Evolutionary conservation across 30 jellyfish, hydroid and myxozoan genomes (phyloP).

Genomic region (Aurelia sp.): DNA sequence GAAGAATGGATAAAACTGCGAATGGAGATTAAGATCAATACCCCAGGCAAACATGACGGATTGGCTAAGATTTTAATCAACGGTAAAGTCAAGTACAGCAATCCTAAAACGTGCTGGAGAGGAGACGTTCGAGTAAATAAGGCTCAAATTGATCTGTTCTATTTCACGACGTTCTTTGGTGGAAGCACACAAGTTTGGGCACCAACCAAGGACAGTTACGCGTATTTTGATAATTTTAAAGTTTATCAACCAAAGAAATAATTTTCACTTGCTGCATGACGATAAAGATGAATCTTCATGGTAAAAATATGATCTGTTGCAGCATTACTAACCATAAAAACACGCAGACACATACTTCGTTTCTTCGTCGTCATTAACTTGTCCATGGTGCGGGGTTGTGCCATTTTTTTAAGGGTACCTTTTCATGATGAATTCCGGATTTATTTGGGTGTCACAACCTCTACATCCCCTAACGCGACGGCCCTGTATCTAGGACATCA

Average conservation of each 20-base stretch:
- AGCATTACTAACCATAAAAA: too few relatives aligned
- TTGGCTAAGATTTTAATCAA: not conserved
- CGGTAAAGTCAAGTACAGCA: not conserved
- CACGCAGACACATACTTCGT: too few relatives aligned
- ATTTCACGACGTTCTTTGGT: slow-evolving; percentile 37
- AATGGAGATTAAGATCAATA: slow-evolving; percentile 9
- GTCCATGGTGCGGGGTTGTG: too few relatives aligned
- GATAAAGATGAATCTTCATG: too few relatives aligned
- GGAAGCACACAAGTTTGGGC: slow-evolving; percentile 40
- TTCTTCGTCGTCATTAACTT: too few relatives aligned
- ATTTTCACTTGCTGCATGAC: too few relatives aligned
- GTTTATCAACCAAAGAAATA: slow-evolving; percentile 1
- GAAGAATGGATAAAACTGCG: slow-evolving; percentile 14
- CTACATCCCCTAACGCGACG: too few relatives aligned
- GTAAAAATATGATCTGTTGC: too few relatives aligned
- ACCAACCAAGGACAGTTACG: slow-evolving; percentile 6
- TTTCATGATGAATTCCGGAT: too few relatives aligned
- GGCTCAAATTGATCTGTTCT: slow-evolving; percentile 22
- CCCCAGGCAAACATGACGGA: slow-evolving; percentile 18
- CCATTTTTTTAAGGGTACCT: too few relatives aligned
- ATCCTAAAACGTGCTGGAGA: not conserved
- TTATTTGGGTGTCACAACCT: too few relatives aligned
- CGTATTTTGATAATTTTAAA: slow-evolving; percentile 26
- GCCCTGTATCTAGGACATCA: too few relatives aligned
- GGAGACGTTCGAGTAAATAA: not conserved